These are phyloP conservation scores for Cebus imitator DNA, from an alignment of 2,113 vertebrate species.

Conservation along the genomic window DNA sequence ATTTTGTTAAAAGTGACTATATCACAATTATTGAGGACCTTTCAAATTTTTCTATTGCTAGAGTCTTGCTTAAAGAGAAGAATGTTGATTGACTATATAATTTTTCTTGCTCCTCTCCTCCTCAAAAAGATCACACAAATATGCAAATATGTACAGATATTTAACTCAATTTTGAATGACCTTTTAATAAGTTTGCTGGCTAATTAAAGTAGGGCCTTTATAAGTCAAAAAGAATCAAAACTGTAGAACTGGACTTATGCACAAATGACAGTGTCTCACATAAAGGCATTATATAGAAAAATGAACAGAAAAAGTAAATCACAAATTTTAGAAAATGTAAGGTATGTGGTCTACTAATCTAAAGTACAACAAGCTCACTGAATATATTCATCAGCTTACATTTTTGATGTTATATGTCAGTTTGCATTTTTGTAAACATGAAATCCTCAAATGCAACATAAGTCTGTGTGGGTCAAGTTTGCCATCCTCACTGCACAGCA, in stretches of 20 bases:
- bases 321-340: neutral
- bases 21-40: conserved; percentile 28
- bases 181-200: neutral
- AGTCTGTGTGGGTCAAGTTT: neutral
- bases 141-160: neutral
- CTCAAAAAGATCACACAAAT: neutral
- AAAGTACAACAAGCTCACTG: neutral
- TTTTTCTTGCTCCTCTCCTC: neutral
- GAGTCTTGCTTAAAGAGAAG: conserved; percentile 47
- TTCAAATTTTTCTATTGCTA: neutral
- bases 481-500: too few species aligned
- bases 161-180: conserved; percentile 39
- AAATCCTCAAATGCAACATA: neutral
- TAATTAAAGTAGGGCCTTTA: neutral
- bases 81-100: conserved; percentile 5
- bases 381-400: neutral
- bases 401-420: neutral
- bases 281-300: neutral
- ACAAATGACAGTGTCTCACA: neutral
- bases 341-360: neutral
- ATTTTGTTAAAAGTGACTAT: conserved; percentile 69
- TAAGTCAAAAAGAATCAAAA: conserved; percentile 5
- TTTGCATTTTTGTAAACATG: neutral
- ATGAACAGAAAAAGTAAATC: neutral
- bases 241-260: neutral